These are phyloP conservation scores for Anagrus nilaparvatae DNA, from an alignment of 1,140 invertebrate genomes.

Conservation along the genomic window DNA sequence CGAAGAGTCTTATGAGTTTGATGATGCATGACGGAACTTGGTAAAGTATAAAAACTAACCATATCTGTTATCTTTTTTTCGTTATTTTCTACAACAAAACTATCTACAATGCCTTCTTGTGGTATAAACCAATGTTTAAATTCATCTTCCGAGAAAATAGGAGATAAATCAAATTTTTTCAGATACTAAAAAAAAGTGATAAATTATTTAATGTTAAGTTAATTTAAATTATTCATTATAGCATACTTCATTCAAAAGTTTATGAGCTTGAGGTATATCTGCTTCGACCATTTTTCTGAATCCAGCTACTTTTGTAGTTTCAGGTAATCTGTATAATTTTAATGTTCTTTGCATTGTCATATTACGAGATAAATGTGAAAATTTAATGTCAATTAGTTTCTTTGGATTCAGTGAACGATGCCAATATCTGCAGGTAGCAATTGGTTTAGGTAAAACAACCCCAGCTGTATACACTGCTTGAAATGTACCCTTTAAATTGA, in stretches of 20 bases:
- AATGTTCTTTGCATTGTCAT: slow-evolving; percentile 99
- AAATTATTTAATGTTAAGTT: no score
- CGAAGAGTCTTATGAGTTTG: slow-evolving; percentile 88
- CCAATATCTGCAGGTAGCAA: slow-evolving; percentile 95
- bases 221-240: no score
- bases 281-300: slow-evolving; percentile 66
- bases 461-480: slow-evolving; percentile 99
- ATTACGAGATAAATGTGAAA: slow-evolving; percentile 91
- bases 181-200: slow-evolving; percentile 66
- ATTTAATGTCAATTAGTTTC: slow-evolving; percentile 96
- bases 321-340: slow-evolving; percentile 92
- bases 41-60: slow-evolving; percentile 97
- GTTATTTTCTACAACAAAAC: slow-evolving; percentile 79
- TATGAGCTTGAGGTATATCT: slow-evolving; percentile 73
- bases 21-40: slow-evolving; percentile 97
- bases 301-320: slow-evolving; percentile 69
- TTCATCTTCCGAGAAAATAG: slow-evolving; percentile 83
- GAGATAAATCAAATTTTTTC: slow-evolving; percentile 82
- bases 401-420: slow-evolving; percentile 97
- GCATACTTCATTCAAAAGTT: slow-evolving; percentile 59
- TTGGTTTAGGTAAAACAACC: slow-evolving; percentile 94
- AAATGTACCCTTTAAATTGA: slow-evolving; percentile 89
- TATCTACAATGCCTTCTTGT: slow-evolving; percentile 82
- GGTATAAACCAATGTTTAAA: slow-evolving; percentile 96
- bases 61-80: slow-evolving; percentile 79